Base-by-base conservation (phyloP, 2,888 invertebrate genomes). In the Cryptus armator region DNA sequence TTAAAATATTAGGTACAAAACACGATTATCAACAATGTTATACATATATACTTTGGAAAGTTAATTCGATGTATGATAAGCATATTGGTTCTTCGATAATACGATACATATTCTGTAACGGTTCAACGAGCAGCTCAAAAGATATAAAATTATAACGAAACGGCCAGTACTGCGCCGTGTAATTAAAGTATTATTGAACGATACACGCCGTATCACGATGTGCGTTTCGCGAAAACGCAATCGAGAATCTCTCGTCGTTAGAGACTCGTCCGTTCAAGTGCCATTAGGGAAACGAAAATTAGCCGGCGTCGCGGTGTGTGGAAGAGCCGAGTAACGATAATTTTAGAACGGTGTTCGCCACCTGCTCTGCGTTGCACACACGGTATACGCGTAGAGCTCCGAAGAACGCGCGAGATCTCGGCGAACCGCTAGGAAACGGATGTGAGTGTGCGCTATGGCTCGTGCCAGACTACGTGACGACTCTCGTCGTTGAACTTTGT, bases 391-490 rank as follows among this genome's bases (percentile, higher is more conserved):
- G 59, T 59, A 32, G 6, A 32, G 6, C 32, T 24, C 14, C 59
- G 5, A 59, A 62, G 62, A 62, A 24, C 48, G 72, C 71, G 64
- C 64, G 70, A 75, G 44, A 44, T 62, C 71, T 43, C 51, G 16
- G n/a, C 64, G 79, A 83, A 75, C 75, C 64, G 66, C 48, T 75
- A 74, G 74, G 77, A 81, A 67, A 77, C 77, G 77, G 72, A 74
- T 68, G 81, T 51, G 76, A 68, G 81, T 32, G 37, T 81, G 84
- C 71, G 37, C 84, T 77, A 56, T 81, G 81, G 81, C 84, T 84
- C 84, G 84, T 81, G 84, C 84, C 84, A 84, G 84, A 84, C 84
- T 84, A 62, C 48, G 51, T 81, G 84, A 84, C 84, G 84, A 81
- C 84, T 84, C 80, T 76, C 81, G 64, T 81, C 77, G 81, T 81